Evolutionary conservation across 2,888 invertebrate genomes (phyloP).

Genomic region (Melanchra persicariae): DNA sequence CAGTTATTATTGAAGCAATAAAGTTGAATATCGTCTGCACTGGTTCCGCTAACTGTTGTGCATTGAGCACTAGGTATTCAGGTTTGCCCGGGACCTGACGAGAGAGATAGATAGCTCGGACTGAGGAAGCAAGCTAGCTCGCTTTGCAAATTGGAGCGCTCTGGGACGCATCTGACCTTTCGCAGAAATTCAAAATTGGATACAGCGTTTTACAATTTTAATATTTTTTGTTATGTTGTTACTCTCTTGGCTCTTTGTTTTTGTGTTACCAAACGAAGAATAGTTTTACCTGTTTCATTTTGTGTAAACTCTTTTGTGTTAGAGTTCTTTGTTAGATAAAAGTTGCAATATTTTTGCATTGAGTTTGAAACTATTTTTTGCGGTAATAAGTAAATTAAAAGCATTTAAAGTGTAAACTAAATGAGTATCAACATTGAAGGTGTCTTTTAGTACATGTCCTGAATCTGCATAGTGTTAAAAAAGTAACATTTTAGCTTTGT

Average conservation of each 20-base stretch:
- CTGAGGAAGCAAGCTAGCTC: conserved; percentile 67
- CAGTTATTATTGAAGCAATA: conserved; percentile 70
- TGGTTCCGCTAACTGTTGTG: conserved; percentile 66
- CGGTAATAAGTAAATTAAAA: background rate
- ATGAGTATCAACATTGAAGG: too few relatives aligned
- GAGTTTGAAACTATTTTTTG: background rate
- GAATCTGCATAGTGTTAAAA: too few relatives aligned
- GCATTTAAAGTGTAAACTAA: background rate
- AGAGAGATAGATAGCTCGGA: conserved; percentile 82
- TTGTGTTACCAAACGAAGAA: conserved; percentile 38
- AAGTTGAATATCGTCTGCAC: conserved; percentile 73
- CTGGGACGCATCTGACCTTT: conserved; percentile 77
- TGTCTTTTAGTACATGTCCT: too few relatives aligned
- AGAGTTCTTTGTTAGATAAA: conserved; percentile 24
- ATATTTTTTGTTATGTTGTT: conserved; percentile 35
- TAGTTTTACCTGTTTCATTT: conserved; percentile 37
- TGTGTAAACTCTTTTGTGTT: conserved; percentile 31
- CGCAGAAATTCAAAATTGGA: conserved; percentile 64
- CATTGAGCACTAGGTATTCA: conserved; percentile 76
- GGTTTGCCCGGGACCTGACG: conserved; percentile 83
- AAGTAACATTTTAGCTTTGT: too few relatives aligned
- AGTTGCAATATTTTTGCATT: conserved; percentile 17
- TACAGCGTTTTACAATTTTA: conserved; percentile 53
- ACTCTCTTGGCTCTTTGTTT: conserved; percentile 43
- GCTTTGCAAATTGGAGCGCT: conserved; percentile 72